phyloP scores from a whole-genome alignment of 2,113 vertebrate species.

The Poeciliopsis prolifica region DNA sequence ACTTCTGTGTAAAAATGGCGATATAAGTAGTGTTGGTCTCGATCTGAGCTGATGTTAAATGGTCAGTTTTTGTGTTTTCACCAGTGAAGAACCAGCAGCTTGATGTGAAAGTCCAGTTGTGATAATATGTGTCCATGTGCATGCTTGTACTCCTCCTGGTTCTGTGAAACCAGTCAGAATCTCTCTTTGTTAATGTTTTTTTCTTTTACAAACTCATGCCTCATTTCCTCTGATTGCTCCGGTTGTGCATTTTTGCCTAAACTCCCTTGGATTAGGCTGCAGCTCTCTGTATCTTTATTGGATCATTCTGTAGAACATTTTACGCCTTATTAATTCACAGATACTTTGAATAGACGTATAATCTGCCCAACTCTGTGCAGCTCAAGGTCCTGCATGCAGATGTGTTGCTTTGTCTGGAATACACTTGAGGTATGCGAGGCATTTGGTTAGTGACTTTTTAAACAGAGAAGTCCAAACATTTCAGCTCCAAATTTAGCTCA shows the following conservation, averaged over 20 bases:
- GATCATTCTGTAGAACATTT: not conserved
- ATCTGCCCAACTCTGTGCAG: not conserved
- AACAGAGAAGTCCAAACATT: not conserved
- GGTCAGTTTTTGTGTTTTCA: not conserved
- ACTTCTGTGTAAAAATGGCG: too few relatives aligned
- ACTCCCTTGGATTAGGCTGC: not conserved
- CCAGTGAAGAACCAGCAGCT: not conserved
- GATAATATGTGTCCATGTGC: not conserved
- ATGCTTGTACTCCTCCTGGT: not conserved
- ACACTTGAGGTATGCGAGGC: not conserved
- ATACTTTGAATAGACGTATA: not conserved
- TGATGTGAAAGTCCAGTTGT: slow-evolving; percentile 5
- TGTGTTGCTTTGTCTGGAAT: slow-evolving; percentile 14
- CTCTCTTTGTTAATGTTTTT: not conserved
- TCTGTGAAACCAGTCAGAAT: not conserved
- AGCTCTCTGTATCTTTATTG: not conserved
- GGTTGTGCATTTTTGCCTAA: not conserved
- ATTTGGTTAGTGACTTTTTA: not conserved
- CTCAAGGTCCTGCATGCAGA: not conserved
- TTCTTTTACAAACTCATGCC: not conserved
- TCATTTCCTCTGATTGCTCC: not conserved
- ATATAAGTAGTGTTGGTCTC: not conserved
- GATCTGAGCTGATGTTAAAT: not conserved
- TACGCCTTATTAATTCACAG: not conserved
- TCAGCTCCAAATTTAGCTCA: not conserved